phyloP scores from a whole-genome alignment of 2,113 vertebrate genomes.

The Neoarius graeffei region DNA sequence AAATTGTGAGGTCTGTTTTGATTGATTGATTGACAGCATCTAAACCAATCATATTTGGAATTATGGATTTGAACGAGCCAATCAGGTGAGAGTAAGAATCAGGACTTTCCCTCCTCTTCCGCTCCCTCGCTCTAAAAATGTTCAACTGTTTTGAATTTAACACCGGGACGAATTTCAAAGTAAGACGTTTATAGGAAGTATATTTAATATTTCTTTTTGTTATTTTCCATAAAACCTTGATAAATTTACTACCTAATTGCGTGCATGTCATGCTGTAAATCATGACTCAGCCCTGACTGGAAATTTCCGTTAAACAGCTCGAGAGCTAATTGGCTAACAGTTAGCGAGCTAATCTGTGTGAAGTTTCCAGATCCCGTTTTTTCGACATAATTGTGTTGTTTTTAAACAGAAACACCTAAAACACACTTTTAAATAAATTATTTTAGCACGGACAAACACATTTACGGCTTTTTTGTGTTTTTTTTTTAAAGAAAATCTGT shows the following conservation, averaged over 20 bases:
- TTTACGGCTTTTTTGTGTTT: neutral
- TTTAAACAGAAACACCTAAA: neutral
- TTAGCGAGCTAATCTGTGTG: neutral
- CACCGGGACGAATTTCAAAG: neutral
- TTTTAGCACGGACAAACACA: neutral
- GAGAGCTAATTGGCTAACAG: neutral
- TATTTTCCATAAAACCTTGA: neutral
- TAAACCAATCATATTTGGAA: slow-evolving; percentile 6
- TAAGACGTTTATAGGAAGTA: neutral
- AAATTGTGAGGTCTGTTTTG: neutral
- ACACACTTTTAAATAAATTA: neutral
- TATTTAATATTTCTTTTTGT: neutral
- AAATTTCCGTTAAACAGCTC: neutral
- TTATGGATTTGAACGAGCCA: neutral
- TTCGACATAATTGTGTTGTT: neutral
- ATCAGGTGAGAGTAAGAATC: neutral
- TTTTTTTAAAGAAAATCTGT: neutral
- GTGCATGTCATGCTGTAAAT: neutral
- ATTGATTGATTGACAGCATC: neutral
- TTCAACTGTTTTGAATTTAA: too few relatives aligned
- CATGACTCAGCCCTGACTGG: neutral
- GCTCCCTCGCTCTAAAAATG: neutral
- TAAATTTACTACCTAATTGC: neutral
- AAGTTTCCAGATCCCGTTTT: neutral
- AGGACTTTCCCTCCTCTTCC: neutral